These are phyloP conservation scores for Mobula birostris DNA, from an alignment of 2,113 vertebrate genomes.

Conservation along the genomic window DNA sequence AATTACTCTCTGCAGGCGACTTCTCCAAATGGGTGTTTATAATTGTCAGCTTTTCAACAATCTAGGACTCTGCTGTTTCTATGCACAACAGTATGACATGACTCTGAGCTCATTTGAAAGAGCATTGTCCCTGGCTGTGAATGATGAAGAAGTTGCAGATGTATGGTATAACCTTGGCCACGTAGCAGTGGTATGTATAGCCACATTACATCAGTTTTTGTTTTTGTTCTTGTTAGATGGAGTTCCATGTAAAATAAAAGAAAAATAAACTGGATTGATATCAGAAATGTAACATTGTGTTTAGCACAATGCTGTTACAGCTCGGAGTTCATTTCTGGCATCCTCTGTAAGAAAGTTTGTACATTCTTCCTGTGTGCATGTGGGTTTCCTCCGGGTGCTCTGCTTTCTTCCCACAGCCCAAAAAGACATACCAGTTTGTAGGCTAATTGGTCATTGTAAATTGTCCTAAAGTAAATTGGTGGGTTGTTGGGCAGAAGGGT, in stretches of 20 bases:
- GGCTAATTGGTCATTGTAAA: too few relatives aligned
- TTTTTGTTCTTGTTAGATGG: neutral
- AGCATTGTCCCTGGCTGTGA: conserved; percentile 75
- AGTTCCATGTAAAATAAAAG: neutral
- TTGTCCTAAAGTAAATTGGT: too few relatives aligned
- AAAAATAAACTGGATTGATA: neutral
- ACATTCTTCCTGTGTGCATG: too few relatives aligned
- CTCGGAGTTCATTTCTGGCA: too few relatives aligned
- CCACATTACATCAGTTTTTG: neutral
- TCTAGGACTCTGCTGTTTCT: conserved; percentile 93
- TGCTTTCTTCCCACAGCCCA: too few relatives aligned
- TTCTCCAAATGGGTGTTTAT: conserved; percentile 95
- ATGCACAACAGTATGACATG: conserved; percentile 97
- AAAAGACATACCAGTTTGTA: too few relatives aligned
- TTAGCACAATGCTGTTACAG: too few relatives aligned
- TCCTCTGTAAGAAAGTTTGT: too few relatives aligned
- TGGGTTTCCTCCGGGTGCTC: too few relatives aligned
- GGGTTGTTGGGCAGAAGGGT: too few relatives aligned
- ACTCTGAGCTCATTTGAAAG: conserved; percentile 88
- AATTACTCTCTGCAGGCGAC: conserved; percentile 60
- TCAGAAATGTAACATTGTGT: neutral
- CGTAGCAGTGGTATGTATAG: conserved; percentile 78
- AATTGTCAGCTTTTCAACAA: conserved; percentile 97
- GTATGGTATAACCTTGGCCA: conserved; percentile 98
- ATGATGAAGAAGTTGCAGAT: conserved; percentile 82